A percentile compares a stretch with the other conserved stretches of the same genome.
Evolutionary conservation across 2,797 vertebrate species (phyloP).

Genomic region (Galagoides demidoff): DNA sequence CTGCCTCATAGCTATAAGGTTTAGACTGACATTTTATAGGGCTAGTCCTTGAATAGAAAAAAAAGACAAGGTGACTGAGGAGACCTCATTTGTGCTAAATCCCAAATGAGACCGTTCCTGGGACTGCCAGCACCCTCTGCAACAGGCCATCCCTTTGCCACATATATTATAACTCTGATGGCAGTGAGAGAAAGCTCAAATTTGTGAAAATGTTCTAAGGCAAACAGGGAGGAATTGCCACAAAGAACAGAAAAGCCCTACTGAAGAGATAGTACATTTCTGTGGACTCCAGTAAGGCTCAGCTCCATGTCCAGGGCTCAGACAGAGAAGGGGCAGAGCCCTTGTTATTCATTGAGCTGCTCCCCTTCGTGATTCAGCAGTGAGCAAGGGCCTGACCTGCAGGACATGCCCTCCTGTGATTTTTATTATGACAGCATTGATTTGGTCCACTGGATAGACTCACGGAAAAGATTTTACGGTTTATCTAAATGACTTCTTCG

Average conservation of each 20-base stretch:
- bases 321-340: background rate
- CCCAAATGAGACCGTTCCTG: background rate
- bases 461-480: background rate
- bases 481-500: background rate
- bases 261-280: background rate
- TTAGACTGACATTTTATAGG: background rate
- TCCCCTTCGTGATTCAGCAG: background rate
- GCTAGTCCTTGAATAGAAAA: background rate
- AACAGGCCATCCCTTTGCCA: background rate
- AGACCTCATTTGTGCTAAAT: background rate
- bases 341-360: background rate
- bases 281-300: background rate
- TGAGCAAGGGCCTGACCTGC: background rate
- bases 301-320: background rate
- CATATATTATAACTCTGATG: background rate
- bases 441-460: background rate
- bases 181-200: background rate
- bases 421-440: slow-evolving; percentile 29
- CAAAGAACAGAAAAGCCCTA: background rate
- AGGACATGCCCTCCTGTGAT: background rate
- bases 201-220: background rate
- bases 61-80: background rate
- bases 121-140: background rate
- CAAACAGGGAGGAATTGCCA: background rate
- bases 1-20: background rate